Evolutionary conservation across 2,113 vertebrate genomes (phyloP).

Genomic region (Syrmaticus mikado): DNA sequence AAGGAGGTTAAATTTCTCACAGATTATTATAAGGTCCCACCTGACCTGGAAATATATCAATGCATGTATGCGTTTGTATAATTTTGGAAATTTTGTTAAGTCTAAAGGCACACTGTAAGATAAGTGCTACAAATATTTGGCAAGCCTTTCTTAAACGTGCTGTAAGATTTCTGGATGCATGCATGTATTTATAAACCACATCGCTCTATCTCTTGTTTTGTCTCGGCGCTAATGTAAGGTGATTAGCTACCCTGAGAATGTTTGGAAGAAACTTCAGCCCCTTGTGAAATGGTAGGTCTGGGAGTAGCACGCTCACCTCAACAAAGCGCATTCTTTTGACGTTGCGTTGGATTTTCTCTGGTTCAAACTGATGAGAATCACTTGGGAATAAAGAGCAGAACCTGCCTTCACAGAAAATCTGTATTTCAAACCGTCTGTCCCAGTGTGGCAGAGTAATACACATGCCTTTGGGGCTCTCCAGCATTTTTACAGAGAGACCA

Average conservation of each 20-base stretch:
- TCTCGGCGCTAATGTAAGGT: neutral
- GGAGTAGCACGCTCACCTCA: rapidly evolving
- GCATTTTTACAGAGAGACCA: constrained; percentile 53
- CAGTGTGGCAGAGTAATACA: neutral
- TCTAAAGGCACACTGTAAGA: constrained; percentile 14
- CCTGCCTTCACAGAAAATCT: neutral
- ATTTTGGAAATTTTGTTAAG: constrained; percentile 24
- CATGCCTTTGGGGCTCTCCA: constrained; percentile 51
- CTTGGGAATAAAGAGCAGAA: constrained; percentile 3
- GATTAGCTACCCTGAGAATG: neutral
- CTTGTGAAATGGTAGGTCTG: neutral
- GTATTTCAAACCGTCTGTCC: constrained; percentile 44
- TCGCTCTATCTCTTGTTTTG: constrained; percentile 47
- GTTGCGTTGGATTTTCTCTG: neutral
- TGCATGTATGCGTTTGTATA: neutral
- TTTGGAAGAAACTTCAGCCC: neutral
- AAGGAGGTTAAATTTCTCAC: neutral
- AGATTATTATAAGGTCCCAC: constrained; percentile 45
- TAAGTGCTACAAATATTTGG: constrained; percentile 41
- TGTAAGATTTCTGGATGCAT: constrained; percentile 39
- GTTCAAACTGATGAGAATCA: neutral
- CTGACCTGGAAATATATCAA: constrained; percentile 29
- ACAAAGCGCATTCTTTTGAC: neutral
- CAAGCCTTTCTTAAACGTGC: constrained; percentile 13
- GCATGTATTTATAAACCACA: neutral